phyloP scores from a whole-genome alignment of 2,113 vertebrate species.

The Jacana jacana region DNA sequence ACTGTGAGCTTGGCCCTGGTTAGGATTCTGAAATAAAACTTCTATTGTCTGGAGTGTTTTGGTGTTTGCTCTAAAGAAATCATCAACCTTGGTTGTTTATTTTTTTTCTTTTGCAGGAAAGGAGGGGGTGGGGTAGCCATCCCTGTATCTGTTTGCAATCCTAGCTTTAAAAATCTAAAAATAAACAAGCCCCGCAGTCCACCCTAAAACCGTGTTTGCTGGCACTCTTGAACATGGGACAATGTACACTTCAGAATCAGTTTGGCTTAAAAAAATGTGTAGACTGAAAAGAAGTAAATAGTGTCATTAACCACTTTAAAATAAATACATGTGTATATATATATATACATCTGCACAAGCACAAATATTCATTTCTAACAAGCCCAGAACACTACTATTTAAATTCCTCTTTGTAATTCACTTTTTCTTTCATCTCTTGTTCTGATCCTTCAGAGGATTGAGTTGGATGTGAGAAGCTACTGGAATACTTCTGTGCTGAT shows the following conservation, averaged over 20 bases:
- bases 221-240: not conserved
- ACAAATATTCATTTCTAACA: not conserved
- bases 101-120: conserved; percentile 60
- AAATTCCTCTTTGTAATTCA: not conserved
- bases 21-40: conserved; percentile 64
- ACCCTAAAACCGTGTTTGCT: not conserved
- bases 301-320: conserved; percentile 37
- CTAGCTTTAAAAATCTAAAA: conserved; percentile 60
- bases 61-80: conserved; percentile 55
- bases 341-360: conserved; percentile 15
- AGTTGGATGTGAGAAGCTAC: not conserved
- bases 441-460: not conserved
- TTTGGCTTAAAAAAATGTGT: conserved; percentile 12
- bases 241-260: conserved; percentile 17
- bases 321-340: not conserved
- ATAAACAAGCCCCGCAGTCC: not conserved
- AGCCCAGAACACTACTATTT: not conserved
- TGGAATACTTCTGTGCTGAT: not conserved
- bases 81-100: conserved; percentile 54
- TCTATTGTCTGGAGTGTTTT: conserved; percentile 48
- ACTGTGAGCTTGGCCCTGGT: conserved; percentile 46
- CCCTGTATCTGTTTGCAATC: conserved; percentile 68
- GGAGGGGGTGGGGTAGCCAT: not conserved
- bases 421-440: conserved; percentile 5
- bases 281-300: not conserved